phyloP scores from a whole-genome alignment of 2,888 invertebrate genomes.

The Coecobrya sp. region DNA sequence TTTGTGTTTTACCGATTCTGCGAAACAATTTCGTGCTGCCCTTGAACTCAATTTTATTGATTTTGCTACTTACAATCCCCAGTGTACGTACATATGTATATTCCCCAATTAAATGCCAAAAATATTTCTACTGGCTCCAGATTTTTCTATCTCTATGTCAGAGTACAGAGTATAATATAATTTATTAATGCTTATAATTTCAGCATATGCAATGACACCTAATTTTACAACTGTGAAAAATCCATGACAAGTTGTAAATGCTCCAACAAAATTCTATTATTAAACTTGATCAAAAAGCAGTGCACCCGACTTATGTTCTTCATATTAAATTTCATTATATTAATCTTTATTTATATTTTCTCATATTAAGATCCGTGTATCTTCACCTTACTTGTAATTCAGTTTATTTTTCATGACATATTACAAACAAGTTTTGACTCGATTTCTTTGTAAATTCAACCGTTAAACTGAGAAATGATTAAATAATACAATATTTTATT shows the following conservation, averaged over 20 bases:
- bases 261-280: background rate
- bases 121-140: background rate
- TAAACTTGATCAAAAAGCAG: background rate
- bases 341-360: background rate
- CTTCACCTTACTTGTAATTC: background rate
- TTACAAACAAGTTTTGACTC: background rate
- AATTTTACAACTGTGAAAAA: constrained; percentile 3
- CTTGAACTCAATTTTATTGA: background rate
- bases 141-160: background rate
- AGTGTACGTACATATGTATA: background rate
- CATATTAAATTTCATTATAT: background rate
- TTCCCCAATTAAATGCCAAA: background rate
- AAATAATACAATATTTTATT: constrained; percentile 7
- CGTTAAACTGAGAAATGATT: background rate
- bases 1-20: background rate
- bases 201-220: constrained; percentile 10
- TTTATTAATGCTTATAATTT: background rate
- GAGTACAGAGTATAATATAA: too few relatives aligned
- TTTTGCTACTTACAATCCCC: background rate
- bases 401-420: background rate
- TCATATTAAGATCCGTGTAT: background rate
- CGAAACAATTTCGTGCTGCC: background rate
- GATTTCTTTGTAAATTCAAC: too few relatives aligned
- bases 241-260: background rate
- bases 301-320: background rate